These are phyloP conservation scores for Ctenopoma multispine DNA, from an alignment of 2,797 vertebrate species.

Conservation along the genomic window DNA sequence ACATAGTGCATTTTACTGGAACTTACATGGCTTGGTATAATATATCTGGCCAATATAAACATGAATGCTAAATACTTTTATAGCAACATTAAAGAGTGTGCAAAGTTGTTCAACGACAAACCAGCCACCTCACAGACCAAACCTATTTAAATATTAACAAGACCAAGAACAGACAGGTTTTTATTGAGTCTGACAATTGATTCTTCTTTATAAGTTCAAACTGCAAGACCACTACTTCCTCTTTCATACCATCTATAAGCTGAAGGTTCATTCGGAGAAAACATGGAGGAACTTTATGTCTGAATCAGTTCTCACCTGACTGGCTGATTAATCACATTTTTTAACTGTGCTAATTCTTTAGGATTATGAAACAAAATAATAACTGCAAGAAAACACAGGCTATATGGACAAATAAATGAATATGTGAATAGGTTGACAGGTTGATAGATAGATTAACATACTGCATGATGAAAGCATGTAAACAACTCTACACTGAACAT, in stretches of 20 bases:
- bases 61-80: conserved; percentile 17
- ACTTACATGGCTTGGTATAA: neutral
- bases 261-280: conserved; percentile 8
- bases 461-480: neutral
- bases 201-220: conserved; percentile 55
- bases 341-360: neutral
- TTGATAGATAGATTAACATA: too few relatives aligned
- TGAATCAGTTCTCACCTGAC: conserved; percentile 3
- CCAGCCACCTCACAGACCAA: conserved; percentile 33
- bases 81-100: conserved; percentile 15
- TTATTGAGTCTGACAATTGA: conserved; percentile 60
- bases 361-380: neutral
- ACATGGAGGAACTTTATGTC: conserved; percentile 5
- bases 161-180: conserved; percentile 55
- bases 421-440: too few relatives aligned
- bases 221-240: conserved; percentile 27
- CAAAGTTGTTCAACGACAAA: conserved; percentile 37
- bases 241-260: conserved; percentile 35
- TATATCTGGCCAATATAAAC: conserved; percentile 1
- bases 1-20: conserved; percentile 1
- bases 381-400: neutral
- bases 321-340: neutral
- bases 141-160: conserved; percentile 69
- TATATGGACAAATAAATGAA: neutral
- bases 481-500: neutral